Conservation (phyloP, 2,113 vertebrate genomes). For the Corydoras sp. region DNA sequence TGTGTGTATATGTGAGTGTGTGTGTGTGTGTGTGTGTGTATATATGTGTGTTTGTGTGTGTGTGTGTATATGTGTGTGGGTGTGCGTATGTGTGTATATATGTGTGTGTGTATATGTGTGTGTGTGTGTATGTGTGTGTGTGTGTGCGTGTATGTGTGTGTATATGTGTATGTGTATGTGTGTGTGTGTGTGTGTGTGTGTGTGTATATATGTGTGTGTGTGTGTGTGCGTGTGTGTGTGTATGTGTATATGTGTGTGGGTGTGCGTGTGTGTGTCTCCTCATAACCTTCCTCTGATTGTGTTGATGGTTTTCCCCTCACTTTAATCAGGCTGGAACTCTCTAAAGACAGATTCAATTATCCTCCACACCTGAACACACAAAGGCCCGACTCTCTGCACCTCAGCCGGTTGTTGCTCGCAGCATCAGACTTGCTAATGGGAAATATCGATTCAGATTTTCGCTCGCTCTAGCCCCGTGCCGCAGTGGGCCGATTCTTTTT, state of each 20-base stretch:
- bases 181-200: background rate
- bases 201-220: too few relatives aligned
- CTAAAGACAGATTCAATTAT: slow-evolving; percentile 65
- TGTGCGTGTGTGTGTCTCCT: background rate
- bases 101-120: too few relatives aligned
- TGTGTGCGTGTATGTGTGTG: too few relatives aligned
- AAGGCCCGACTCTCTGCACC: slow-evolving; percentile 51
- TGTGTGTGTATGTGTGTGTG: background rate
- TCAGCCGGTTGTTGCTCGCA: slow-evolving; percentile 59
- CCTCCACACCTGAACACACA: slow-evolving; percentile 66
- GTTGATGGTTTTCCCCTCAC: slow-evolving; percentile 50
- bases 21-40: background rate
- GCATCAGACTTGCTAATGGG: slow-evolving; percentile 62
- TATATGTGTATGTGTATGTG: background rate
- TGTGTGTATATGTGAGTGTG: too few relatives aligned
- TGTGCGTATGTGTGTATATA: background rate
- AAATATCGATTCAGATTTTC: slow-evolving; percentile 64
- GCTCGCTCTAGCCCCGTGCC: slow-evolving; percentile 28
- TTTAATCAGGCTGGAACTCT: slow-evolving; percentile 66
- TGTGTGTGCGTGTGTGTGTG: too few relatives aligned
- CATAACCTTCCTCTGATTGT: slow-evolving; percentile 52
- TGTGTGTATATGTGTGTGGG: too few relatives aligned
- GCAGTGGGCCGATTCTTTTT: slow-evolving; percentile 39
- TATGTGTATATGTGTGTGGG: background rate
- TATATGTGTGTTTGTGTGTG: background rate